Conservation (phyloP, 2,888 invertebrate species). For the Parnassius mnemosyne region DNA sequence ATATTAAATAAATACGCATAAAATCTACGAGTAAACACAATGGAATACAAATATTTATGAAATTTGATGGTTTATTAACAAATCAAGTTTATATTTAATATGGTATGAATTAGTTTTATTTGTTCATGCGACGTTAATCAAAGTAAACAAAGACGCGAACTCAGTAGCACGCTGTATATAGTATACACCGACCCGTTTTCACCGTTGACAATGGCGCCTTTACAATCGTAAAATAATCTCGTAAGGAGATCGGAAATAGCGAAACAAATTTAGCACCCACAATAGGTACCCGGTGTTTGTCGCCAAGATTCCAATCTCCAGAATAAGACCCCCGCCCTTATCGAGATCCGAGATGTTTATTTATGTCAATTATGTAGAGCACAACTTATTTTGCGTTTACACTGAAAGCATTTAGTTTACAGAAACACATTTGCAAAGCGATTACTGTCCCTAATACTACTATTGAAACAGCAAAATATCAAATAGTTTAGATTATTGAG, state of each 20-base stretch:
- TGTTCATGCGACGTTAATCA: slow-evolving; percentile 16
- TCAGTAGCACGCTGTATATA: slow-evolving; percentile 39
- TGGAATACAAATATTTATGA: no score
- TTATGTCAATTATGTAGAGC: slow-evolving; percentile 42
- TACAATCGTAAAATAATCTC: slow-evolving; percentile 73
- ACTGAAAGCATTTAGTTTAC: not conserved
- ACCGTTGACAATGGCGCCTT: slow-evolving; percentile 54
- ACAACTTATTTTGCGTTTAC: not conserved
- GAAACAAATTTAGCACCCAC: slow-evolving; percentile 77
- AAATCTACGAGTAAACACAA: no score
- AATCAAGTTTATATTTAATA: not conserved
- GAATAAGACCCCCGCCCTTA: slow-evolving; percentile 64
- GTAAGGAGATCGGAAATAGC: slow-evolving; percentile 72
- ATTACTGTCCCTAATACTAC: not conserved
- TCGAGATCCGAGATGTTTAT: slow-evolving; percentile 65
- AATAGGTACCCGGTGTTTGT: slow-evolving; percentile 72
- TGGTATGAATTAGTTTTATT: slow-evolving; percentile 15
- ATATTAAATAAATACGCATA: no score
- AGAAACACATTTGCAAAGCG: not conserved
- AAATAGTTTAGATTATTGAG: no score
- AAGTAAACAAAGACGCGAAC: slow-evolving; percentile 13
- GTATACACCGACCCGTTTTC: slow-evolving; percentile 39
- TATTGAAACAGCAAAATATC: no score
- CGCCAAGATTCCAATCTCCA: slow-evolving; percentile 66
- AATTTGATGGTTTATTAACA: not conserved